Conservation (phyloP, 2,113 vertebrate genomes). For the Cyprinus carpio region DNA sequence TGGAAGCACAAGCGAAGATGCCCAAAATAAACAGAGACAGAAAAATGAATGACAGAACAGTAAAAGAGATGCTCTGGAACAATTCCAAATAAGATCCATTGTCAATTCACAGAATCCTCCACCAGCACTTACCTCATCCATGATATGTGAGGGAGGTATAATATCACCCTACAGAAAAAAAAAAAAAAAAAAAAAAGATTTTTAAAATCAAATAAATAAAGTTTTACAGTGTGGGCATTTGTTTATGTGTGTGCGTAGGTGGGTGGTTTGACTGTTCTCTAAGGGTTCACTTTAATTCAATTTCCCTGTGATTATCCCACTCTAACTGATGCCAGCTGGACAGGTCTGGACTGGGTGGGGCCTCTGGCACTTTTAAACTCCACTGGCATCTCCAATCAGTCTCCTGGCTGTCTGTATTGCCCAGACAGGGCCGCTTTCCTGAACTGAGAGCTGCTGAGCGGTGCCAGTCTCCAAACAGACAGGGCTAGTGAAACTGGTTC, state of each 20-base stretch:
- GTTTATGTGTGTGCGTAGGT: constrained; percentile 24
- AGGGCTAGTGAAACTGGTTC: constrained; percentile 40
- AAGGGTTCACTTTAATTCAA: constrained; percentile 59
- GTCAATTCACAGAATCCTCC: not conserved
- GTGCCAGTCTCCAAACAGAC: constrained; percentile 30
- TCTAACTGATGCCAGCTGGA: constrained; percentile 62
- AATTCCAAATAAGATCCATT: constrained; percentile 20
- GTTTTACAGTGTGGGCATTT: constrained; percentile 18
- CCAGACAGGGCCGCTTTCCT: constrained; percentile 33
- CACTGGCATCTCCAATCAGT: constrained; percentile 46
- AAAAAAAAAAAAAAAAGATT: not conserved
- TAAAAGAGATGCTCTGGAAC: constrained; percentile 13
- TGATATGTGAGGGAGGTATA: constrained; percentile 50
- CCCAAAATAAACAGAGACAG: constrained; percentile 15
- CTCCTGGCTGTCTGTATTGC: constrained; percentile 27
- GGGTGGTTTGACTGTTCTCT: constrained; percentile 55
- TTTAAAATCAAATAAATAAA: constrained; percentile 16
- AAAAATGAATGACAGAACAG: constrained; percentile 24
- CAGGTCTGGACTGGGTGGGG: constrained; percentile 49
- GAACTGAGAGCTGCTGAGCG: constrained; percentile 15
- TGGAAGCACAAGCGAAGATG: constrained; percentile 75
- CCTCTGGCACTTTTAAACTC: constrained; percentile 50
- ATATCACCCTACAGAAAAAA: constrained; percentile 42
- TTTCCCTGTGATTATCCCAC: constrained; percentile 59
- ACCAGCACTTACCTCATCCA: constrained; percentile 52